phyloP scores from a whole-genome alignment of 2,797 vertebrate species.

The Paratrypauchen microcephalus region DNA sequence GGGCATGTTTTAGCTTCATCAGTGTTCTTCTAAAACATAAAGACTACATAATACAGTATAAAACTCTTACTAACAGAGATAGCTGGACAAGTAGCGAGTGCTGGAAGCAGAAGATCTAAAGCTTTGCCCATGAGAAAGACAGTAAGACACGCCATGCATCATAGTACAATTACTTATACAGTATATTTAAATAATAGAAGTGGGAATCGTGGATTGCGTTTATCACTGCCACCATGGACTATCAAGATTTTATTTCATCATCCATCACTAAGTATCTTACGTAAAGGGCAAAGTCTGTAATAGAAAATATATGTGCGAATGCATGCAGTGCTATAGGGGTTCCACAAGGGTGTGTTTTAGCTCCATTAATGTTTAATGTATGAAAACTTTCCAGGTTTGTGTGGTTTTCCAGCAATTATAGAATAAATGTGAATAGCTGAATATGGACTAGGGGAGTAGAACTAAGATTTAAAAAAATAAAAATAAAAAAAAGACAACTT shows the following conservation, averaged over 20 bases:
- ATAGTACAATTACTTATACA: not conserved
- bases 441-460: not conserved
- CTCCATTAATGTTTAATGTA: not conserved
- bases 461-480: not conserved
- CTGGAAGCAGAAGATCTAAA: conserved; percentile 20
- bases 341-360: conserved; percentile 2
- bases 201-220: not conserved
- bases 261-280: not conserved
- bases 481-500: not conserved
- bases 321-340: not conserved
- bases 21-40: not conserved
- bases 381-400: not conserved
- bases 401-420: not conserved
- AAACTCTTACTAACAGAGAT: conserved; percentile 18
- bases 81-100: conserved; percentile 22
- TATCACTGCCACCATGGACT: not conserved
- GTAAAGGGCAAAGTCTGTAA: too few species aligned
- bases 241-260: not conserved
- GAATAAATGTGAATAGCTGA: not conserved
- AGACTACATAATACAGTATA: too few species aligned
- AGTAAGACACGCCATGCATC: not conserved
- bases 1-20: not conserved
- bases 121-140: conserved; percentile 32
- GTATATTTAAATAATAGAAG: not conserved
- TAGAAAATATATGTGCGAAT: too few species aligned